Evolutionary conservation across 1,140 invertebrate genomes (phyloP).

Genomic region (Papilio helenus): DNA sequence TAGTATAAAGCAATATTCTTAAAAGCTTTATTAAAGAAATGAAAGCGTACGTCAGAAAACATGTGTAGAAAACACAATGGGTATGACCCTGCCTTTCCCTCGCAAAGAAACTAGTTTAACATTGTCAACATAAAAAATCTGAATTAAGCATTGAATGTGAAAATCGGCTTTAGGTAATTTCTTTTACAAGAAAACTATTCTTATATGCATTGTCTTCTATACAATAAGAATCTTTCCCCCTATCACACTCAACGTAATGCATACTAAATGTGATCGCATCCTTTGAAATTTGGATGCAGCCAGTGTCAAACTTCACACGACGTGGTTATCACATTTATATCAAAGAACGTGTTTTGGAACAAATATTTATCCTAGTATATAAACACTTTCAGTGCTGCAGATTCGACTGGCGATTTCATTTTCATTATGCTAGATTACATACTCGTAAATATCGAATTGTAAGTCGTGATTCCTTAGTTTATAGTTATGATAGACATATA

Average conservation of each 20-base stretch:
- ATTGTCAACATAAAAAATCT: background rate
- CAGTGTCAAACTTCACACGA: background rate
- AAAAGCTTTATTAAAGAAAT: background rate
- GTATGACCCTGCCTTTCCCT: background rate
- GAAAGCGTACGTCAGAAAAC: background rate
- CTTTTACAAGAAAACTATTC: background rate
- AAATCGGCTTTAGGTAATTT: background rate
- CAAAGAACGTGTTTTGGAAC: slow-evolving; percentile 1
- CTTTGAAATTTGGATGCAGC: slow-evolving; percentile 6
- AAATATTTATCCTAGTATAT: background rate
- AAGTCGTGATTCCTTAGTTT: no score
- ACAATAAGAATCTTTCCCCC: background rate
- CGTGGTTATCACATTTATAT: background rate
- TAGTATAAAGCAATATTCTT: background rate
- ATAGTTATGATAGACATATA: no score
- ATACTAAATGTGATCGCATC: slow-evolving; percentile 4
- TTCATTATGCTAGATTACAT: no score
- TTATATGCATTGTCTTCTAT: background rate
- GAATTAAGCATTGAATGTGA: background rate
- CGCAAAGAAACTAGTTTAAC: background rate
- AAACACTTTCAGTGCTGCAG: background rate
- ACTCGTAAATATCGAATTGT: no score
- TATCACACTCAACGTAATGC: background rate
- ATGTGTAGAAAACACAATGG: background rate
- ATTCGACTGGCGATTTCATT: no score